Evolutionary conservation across 2,113 vertebrate species (phyloP), one percentile per base, ranked within the genome.

Genomic region (Rana temporaria): DNA sequence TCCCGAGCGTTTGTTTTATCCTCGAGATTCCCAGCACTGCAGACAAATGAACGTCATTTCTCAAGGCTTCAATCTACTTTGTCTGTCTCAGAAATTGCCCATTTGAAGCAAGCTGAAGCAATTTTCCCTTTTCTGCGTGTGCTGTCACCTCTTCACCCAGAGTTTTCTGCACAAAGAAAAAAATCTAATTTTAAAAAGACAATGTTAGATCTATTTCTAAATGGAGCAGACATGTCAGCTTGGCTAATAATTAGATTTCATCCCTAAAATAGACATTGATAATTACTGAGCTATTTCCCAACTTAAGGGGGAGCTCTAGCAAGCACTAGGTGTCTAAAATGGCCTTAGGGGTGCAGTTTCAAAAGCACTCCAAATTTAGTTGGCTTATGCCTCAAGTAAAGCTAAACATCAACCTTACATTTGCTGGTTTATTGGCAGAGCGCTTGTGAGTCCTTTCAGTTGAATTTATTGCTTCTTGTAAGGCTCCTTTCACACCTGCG

Each of bases 1-100:
- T 71, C 67, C 38, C 14, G 16, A 71, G 68, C 79, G 12, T 55
- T 81, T 81, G 69, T 81, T 81, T 81, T 65, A 81, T 81, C 59
- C 69, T 55, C 20, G 18, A 72, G 34, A 53, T 72, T 62, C 57
- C 68, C 38, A 64, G 68, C 34, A 53, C 68, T 63, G 67, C 59
- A 30, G 68, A 72, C 79, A 72, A 81, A 81, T 81, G 68, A 81
- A 48, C 76, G 8, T 20, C 17, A 56, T 66, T 78, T 78, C 76
- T 78, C 22, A 5, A 73, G 48, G 59, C 68, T 56, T 81, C 38
- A 55, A 32, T 78, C 42, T 70, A 56, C 59, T 71, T 67, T 71
- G 66, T 24, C 56, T 59, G n/a, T 42, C 22, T 60, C 59, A 62
- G 78, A 81, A 65, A 81, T 73, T 65, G 42, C 42, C 52, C 48